Evolutionary conservation across 2,113 vertebrate species (phyloP).

Genomic region (Coptodon rendalli): DNA sequence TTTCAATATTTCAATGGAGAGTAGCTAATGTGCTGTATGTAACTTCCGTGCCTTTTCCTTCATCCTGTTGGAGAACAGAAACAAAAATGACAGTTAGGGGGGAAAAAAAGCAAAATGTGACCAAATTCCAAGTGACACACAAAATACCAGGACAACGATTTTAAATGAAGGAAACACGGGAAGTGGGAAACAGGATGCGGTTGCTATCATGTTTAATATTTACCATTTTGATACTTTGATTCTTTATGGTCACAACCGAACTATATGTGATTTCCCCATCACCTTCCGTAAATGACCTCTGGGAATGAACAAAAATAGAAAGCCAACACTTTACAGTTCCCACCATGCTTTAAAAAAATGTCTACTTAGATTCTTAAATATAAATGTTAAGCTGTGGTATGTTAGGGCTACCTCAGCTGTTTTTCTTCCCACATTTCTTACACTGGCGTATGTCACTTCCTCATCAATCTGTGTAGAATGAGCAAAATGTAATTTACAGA

Average conservation of each 20-base stretch:
- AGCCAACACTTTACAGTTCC: neutral
- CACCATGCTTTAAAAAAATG: rapidly evolving
- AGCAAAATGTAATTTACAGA: neutral
- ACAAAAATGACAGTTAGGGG: neutral
- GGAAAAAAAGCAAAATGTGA: neutral
- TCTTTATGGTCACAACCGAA: neutral
- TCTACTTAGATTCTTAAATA: neutral
- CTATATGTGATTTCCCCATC: neutral
- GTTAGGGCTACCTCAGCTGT: neutral
- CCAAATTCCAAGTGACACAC: neutral
- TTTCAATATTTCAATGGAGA: neutral
- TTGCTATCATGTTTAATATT: neutral
- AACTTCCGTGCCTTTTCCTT: neutral
- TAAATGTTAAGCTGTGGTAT: neutral
- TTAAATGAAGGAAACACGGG: neutral
- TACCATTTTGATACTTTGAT: neutral
- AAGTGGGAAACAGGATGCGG: neutral
- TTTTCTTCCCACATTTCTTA: neutral
- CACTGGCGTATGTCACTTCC: neutral
- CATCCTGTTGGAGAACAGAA: neutral
- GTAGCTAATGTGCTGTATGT: neutral
- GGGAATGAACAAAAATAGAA: neutral
- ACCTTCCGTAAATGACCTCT: neutral
- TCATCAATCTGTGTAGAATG: neutral
- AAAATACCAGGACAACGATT: neutral